phyloP scores from a whole-genome alignment of 2,113 vertebrate genomes.

The Phoxinus phoxinus region DNA sequence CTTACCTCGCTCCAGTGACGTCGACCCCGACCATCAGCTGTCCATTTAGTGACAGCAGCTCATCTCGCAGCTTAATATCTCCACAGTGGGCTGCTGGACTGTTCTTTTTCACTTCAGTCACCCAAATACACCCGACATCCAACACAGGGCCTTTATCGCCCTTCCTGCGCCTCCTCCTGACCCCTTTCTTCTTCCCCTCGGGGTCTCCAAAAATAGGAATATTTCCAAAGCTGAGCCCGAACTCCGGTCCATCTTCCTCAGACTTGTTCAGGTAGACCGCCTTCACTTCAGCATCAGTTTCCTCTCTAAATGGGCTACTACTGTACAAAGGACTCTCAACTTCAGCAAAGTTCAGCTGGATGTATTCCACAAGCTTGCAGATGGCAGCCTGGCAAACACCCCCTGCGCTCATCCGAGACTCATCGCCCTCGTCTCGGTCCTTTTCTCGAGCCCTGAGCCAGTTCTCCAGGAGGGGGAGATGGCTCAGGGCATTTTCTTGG shows the following conservation, averaged over 20 bases:
- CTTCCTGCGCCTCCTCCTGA: conserved; percentile 80
- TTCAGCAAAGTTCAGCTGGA: conserved; percentile 89
- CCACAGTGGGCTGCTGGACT: conserved; percentile 86
- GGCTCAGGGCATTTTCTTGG: conserved; percentile 88
- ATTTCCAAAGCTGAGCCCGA: conserved; percentile 93
- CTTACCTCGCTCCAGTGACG: conserved; percentile 92
- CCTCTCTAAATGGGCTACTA: conserved; percentile 44
- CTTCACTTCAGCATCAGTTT: conserved; percentile 84
- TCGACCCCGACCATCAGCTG: conserved; percentile 97
- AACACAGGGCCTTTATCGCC: conserved; percentile 84
- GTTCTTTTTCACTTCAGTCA: conserved; percentile 91
- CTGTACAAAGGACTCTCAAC: conserved; percentile 59
- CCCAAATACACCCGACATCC: conserved; percentile 95
- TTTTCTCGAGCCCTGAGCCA: conserved; percentile 79
- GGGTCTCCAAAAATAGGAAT: conserved; percentile 94
- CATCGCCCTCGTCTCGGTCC: conserved; percentile 62
- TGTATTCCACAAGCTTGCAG: conserved; percentile 91
- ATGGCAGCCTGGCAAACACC: conserved; percentile 85
- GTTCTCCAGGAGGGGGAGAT: conserved; percentile 86
- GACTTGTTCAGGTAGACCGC: conserved; percentile 84
- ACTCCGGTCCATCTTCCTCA: conserved; percentile 73
- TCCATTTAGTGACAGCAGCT: conserved; percentile 93
- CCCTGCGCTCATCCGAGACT: conserved; percentile 53
- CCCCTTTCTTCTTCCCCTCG: conserved; percentile 83
- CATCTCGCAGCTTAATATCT: conserved; percentile 88